A percentile compares a stretch with the other conserved stretches of the same genome.
Conservation (phyloP, 2,797 vertebrate species). For the Tympanoctomys barrerae region DNA sequence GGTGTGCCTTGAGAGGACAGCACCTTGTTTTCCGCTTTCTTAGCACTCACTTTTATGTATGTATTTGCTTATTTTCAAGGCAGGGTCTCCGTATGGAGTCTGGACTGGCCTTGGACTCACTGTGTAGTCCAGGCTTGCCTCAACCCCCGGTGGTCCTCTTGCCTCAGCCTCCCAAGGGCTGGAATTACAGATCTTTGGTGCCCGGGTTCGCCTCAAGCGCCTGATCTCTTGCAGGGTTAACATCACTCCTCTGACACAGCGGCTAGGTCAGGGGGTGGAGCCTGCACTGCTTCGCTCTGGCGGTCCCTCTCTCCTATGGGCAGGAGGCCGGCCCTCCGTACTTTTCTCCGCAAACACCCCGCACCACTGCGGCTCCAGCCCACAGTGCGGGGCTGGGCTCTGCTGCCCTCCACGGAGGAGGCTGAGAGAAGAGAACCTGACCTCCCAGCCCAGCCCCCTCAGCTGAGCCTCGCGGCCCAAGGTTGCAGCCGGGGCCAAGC, state of each 20-base stretch:
- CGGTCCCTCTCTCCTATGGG: accelerated
- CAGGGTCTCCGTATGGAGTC: too few relatives aligned
- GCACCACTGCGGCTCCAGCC: neutral
- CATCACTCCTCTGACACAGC: neutral
- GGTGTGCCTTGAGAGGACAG: too few relatives aligned
- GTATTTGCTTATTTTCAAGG: neutral
- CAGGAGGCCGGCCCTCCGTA: accelerated
- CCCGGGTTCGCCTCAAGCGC: neutral
- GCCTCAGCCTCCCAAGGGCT: neutral
- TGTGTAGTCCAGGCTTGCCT: neutral
- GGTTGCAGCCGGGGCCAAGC: too few relatives aligned
- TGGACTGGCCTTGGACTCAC: neutral
- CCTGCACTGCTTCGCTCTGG: accelerated
- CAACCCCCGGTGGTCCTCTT: neutral
- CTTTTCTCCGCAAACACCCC: neutral
- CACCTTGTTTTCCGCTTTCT: neutral
- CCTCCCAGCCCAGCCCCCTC: accelerated
- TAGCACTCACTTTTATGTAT: neutral
- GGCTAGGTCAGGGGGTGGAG: neutral
- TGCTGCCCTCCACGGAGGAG: neutral
- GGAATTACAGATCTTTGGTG: neutral
- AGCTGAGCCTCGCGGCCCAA: neutral
- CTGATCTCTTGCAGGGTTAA: neutral
- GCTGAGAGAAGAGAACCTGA: neutral
- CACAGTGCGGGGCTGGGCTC: neutral